Evolutionary conservation across 2,113 vertebrate genomes (phyloP).

Genomic region (Elanoides forficatus): DNA sequence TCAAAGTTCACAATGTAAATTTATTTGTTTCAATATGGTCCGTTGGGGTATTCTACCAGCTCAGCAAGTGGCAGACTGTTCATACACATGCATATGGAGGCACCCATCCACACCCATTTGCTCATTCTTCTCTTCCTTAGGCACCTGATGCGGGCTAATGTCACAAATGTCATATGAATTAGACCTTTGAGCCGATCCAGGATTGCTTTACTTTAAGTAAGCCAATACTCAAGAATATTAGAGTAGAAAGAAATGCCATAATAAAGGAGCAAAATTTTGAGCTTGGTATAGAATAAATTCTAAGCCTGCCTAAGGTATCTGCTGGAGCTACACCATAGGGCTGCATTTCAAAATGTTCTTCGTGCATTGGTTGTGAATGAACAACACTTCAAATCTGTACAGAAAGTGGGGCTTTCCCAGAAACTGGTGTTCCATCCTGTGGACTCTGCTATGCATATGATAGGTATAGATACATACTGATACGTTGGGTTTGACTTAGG

Average conservation of each 20-base stretch:
- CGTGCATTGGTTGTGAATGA: not conserved
- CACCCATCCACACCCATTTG: not conserved
- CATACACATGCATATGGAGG: accelerated
- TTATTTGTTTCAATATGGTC: not conserved
- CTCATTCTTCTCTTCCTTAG: not conserved
- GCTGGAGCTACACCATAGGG: accelerated
- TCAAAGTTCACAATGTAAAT: not conserved
- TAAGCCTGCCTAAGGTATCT: not conserved
- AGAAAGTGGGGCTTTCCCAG: not conserved
- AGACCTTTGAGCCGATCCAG: not conserved
- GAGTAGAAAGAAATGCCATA: not conserved
- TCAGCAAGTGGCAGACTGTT: accelerated
- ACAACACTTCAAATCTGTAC: not conserved
- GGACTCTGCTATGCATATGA: not conserved
- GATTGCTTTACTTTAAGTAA: not conserved
- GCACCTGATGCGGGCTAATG: not conserved
- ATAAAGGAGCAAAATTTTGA: not conserved
- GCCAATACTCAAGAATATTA: not conserved
- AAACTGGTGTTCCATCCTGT: not conserved
- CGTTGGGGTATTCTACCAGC: not conserved
- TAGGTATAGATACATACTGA: not conserved
- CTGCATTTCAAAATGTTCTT: not conserved
- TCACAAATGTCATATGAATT: not conserved
- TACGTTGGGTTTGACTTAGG: not conserved
- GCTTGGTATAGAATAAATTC: not conserved